A percentile compares a stretch with the other conserved stretches of the same genome.
phyloP scores from a whole-genome alignment of 2,797 vertebrate genomes.

The Molossus molossus region DNA sequence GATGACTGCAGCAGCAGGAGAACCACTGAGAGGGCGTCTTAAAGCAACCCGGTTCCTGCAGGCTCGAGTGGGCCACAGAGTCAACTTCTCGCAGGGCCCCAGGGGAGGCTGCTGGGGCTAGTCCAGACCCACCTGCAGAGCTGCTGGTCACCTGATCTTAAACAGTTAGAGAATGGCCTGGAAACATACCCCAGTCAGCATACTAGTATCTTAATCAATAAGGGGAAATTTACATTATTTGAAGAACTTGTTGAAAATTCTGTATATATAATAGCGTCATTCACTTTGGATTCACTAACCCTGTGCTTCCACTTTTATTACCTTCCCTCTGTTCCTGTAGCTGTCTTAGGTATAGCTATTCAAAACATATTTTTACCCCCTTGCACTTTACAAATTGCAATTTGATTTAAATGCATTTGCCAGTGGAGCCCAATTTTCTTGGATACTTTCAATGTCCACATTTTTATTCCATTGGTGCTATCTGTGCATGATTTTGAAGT shows the following conservation, averaged over 20 bases:
- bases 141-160: neutral
- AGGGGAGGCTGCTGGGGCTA: no score
- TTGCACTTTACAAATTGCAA: conserved; percentile 67
- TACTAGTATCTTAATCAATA: neutral
- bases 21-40: neutral
- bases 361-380: conserved; percentile 66
- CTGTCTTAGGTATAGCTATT: conserved; percentile 12
- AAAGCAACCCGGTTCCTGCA: neutral
- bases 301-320: neutral
- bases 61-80: no score
- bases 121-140: neutral
- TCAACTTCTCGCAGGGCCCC: neutral
- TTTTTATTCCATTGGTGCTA: conserved; percentile 51
- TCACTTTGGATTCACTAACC: neutral
- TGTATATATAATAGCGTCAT: neutral
- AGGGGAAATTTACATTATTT: neutral
- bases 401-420: conserved; percentile 51
- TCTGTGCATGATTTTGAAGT: conserved; percentile 48
- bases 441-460: conserved; percentile 36
- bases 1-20: neutral
- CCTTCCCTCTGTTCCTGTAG: neutral
- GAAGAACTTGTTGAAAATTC: neutral
- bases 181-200: neutral
- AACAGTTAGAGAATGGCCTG: neutral
- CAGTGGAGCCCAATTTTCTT: conserved; percentile 54